Percentiles rank a stretch among this genome's conserved stretches.
phyloP scores from a whole-genome alignment of 1,140 invertebrate species.

The Grapholita molesta region DNA sequence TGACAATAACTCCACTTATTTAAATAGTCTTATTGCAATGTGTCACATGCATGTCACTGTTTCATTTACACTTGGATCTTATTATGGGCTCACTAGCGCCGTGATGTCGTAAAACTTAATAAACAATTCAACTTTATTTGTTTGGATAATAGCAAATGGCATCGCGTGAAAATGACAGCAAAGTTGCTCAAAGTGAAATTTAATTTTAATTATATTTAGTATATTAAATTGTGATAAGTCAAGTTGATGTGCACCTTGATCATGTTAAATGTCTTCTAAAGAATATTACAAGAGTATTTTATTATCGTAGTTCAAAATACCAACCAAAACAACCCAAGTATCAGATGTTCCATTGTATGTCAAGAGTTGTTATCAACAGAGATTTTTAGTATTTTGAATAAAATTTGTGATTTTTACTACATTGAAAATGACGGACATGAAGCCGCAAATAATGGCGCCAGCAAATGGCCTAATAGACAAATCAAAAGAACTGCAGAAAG shows the following conservation, averaged over 20 bases:
- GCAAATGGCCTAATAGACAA: constrained; percentile 77
- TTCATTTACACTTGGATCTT: not conserved
- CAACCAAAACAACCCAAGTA: constrained; percentile 22
- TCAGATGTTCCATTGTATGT: constrained; percentile 36
- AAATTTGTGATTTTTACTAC: constrained; percentile 38
- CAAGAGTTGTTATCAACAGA: constrained; percentile 46
- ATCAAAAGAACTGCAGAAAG: constrained; percentile 86
- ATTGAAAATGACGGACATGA: constrained; percentile 63
- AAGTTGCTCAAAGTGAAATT: constrained; percentile 15
- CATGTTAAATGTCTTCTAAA: not conserved
- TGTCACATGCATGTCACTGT: not conserved
- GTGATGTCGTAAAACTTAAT: not conserved
- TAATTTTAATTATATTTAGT: constrained; percentile 14
- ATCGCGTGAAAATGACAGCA: constrained; percentile 43
- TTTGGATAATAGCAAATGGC: constrained; percentile 47
- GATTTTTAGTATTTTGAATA: constrained; percentile 52
- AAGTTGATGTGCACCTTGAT: not conserved
- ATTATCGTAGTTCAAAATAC: constrained; percentile 17
- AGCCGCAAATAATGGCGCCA: constrained; percentile 51
- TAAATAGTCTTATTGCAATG: not conserved
- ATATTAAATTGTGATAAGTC: not conserved
- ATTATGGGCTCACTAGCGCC: not conserved
- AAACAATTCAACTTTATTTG: not conserved
- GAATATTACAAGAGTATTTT: constrained; percentile 3
- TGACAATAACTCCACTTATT: not conserved